Evolutionary conservation across 1,140 invertebrate species (phyloP), one percentile per base, ranked within the genome.

Genomic region (Drosophila bocki): DNA sequence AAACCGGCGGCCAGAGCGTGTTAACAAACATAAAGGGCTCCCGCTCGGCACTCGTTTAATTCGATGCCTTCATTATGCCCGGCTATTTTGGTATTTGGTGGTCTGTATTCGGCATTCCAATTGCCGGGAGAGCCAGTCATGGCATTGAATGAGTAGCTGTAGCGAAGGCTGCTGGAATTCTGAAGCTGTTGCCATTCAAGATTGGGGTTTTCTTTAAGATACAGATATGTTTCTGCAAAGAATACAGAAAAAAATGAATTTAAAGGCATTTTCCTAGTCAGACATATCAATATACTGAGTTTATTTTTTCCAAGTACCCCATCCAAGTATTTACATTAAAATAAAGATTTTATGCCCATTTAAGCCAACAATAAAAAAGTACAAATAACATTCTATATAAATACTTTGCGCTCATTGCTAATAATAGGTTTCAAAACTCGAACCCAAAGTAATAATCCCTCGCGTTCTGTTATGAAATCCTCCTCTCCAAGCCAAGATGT

Each of bases 41-140:
- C 29, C 45, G 0, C 33, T 35, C 65, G 3, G 53, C 68, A 48
- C 35, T 7, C 47, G 37, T 50, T 37, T 75, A 75, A 75, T 75
- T 75, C 47, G 61, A 76, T 76, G 61, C 74, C 71, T 77, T 68
- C 56, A 77, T 77, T 67, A 76, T 77, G 57, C 29, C 22, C 37
- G 22, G 35, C 22, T 45, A 56, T 67, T 70, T 70, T 57, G 17
- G 33, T 26, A 51, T 51, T 51, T 19, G 47, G 47, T 29, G 26
- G 26, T 50, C 50, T 32, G 37, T 32, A 37, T 56, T 9, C 54
- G 33, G 69, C 74, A 77, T 78, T 60, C 51, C 58, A 62, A 58
- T 78, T 44, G 65, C 17, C 19, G 29, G 29, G 17, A 51, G 51
- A 56, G 32, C 67, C 58, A 60, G 37, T 37, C 63, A 47, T 41